phyloP scores from a whole-genome alignment of 2,888 invertebrate species.

The Lottia scabra region DNA sequence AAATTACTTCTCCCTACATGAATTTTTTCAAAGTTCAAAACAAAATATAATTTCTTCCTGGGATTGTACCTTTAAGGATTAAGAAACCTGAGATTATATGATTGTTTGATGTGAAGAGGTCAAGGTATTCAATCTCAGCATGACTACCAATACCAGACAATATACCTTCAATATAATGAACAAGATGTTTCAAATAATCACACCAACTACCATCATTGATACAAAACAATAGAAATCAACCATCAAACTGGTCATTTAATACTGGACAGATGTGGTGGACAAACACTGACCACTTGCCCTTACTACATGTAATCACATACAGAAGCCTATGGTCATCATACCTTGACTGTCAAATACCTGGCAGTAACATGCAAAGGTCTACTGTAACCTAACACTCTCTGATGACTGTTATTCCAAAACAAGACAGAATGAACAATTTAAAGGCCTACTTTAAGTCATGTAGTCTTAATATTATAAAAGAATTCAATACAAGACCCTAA shows the following conservation, averaged over 20 bases:
- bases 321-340: neutral
- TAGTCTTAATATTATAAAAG: no score
- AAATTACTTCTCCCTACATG: no score
- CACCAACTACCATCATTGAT: neutral
- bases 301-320: neutral
- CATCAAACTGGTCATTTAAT: neutral
- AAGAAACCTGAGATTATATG: no score
- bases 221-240: constrained; percentile 1
- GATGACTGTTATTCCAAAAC: no score
- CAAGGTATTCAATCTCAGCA: neutral
- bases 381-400: no score
- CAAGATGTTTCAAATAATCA: neutral
- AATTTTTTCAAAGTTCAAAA: no score
- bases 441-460: no score
- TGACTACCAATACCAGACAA: neutral
- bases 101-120: neutral
- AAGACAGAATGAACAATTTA: no score
- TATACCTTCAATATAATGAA: neutral
- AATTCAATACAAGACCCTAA: no score
- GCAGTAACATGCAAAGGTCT: neutral
- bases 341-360: neutral
- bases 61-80: no score
- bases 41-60: no score
- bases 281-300: neutral
- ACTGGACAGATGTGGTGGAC: neutral